These are phyloP conservation scores for Aproaerema taeniolella DNA, from an alignment of 2,888 invertebrate genomes.

Conservation along the genomic window DNA sequence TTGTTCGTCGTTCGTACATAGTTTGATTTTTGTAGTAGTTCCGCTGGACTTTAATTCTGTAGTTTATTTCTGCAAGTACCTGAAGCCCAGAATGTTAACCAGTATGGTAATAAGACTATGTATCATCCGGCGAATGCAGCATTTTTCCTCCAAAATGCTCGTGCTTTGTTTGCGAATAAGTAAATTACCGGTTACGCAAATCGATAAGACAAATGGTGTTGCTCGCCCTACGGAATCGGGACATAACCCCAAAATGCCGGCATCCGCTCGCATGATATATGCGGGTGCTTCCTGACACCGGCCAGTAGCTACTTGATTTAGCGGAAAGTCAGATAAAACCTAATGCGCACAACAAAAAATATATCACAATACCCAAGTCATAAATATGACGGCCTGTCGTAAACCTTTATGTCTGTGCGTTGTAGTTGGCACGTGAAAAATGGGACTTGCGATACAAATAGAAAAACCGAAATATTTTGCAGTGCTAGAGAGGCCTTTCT, in stretches of 20 bases:
- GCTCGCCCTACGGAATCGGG: conserved; percentile 50
- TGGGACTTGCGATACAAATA: conserved; percentile 57
- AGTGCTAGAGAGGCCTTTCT: background rate
- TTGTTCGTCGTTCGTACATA: no score
- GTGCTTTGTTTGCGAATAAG: conserved; percentile 30
- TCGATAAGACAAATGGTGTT: conserved; percentile 60
- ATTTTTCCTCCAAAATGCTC: no score
- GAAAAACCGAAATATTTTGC: conserved; percentile 25
- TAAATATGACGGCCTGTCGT: conserved; percentile 76
- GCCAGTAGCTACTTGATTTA: conserved; percentile 78
- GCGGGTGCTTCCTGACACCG: conserved; percentile 74
- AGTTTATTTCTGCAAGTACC: no score
- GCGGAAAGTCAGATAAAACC: conserved; percentile 78
- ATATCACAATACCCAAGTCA: conserved; percentile 73
- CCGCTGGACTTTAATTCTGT: no score
- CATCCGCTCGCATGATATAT: conserved; percentile 69
- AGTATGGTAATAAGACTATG: no score
- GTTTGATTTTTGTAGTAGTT: no score
- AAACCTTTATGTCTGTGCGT: conserved; percentile 75
- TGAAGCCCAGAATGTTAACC: no score
- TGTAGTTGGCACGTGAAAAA: conserved; percentile 72
- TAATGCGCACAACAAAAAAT: conserved; percentile 77
- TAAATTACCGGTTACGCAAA: conserved; percentile 42
- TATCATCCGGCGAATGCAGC: no score
- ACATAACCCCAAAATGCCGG: conserved; percentile 68